Evolutionary conservation across 2,797 vertebrate species (phyloP), one percentile per base, ranked within the genome.

Genomic region (Pristis pectinata): DNA sequence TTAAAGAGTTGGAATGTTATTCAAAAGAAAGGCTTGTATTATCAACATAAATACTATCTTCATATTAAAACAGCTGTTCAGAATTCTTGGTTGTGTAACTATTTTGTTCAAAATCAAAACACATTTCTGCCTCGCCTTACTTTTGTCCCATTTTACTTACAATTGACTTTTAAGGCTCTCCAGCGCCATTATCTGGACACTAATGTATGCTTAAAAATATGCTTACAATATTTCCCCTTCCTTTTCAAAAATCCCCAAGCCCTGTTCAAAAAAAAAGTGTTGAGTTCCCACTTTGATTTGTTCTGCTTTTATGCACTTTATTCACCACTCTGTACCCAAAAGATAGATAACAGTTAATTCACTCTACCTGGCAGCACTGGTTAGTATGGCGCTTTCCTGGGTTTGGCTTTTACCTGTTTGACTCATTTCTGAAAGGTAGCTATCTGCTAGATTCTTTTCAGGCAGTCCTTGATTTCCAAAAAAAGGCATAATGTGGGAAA

Each of bases 61-160:
- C 44, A 74, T 94, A 94, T 94, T 94, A 94, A 76, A 94, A 76
- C 92, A 94, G 92, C 92, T 94, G 92, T 76, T 94, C 92, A 74
- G 92, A 94, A 74, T 74, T 76, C 61, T 76, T 72, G 44, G 44
- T 94, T 94, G 67, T 74, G 92, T 76, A 94, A 94, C 67, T 94
- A 44, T 53, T 76, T 93, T 74, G 27, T 74, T 74, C 64, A 93
- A 72, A 93, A 93, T 41, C 67, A 93, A 93, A 74, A 93, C 92
- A 93, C 41, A 93, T 74, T 74, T 72, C 24, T 27, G 41, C 30
- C 74, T 53, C n/a, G 13, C 92, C 41, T 76, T 94, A n/a, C n/a
- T 91, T 91, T 41, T 67, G n/a, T 91, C 19, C n/a, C 37, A n/a
- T 94, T 94, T 94, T 94, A 94, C 44, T 53, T 19, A 34, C 27